Conservation (phyloP, 2,888 invertebrate species). For the Thymelicus acteon region DNA sequence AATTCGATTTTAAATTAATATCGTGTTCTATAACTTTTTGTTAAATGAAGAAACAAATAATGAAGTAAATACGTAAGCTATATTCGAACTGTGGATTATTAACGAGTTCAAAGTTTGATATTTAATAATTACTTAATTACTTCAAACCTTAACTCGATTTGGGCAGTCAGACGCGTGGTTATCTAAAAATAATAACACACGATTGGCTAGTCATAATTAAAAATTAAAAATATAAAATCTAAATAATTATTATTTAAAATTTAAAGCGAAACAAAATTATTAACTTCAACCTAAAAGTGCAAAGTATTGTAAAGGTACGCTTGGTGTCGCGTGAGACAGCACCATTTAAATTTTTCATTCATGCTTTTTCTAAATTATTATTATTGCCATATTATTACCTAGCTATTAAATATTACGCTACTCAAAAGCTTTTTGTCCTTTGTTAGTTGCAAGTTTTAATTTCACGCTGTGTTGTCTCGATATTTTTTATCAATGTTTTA, state of each 20-base stretch:
- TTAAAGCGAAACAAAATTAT: background rate
- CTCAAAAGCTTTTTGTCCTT: conserved; percentile 17
- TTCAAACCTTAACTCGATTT: conserved; percentile 24
- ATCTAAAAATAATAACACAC: conserved; percentile 3
- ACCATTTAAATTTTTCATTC: conserved; percentile 44
- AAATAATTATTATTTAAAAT: background rate
- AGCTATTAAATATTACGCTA: background rate
- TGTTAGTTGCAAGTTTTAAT: conserved; percentile 10
- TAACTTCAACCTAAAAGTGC: background rate
- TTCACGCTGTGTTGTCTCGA: conserved; percentile 22
- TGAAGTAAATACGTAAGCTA: conserved; percentile 29
- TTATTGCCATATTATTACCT: conserved; percentile 5
- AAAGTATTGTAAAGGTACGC: conserved; percentile 41
- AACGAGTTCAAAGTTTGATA: background rate
- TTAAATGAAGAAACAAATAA: conserved; percentile 33
- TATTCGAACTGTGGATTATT: background rate
- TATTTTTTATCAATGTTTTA: background rate
- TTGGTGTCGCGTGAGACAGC: conserved; percentile 63
- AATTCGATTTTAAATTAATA: background rate
- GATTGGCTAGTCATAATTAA: conserved; percentile 13
- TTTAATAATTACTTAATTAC: conserved; percentile 17
- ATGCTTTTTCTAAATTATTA: conserved; percentile 23
- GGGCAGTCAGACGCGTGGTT: conserved; percentile 29
- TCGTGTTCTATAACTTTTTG: background rate
- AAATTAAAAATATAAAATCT: conserved; percentile 2